phyloP scores from a whole-genome alignment of 2,113 vertebrate genomes.

The Lepidothrix coronata region DNA sequence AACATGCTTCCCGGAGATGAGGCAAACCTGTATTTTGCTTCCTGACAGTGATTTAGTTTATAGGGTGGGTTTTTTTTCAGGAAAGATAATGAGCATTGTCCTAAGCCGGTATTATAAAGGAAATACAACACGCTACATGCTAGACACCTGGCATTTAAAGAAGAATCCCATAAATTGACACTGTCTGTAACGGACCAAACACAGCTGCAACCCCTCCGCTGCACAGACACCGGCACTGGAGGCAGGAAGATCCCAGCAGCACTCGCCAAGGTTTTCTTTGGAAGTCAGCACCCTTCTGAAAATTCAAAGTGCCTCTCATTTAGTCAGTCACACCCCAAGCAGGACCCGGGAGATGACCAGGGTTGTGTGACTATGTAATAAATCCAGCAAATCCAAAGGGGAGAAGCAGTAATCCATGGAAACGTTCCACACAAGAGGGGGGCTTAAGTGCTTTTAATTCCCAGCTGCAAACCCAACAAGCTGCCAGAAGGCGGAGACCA shows the following conservation, averaged over 20 bases:
- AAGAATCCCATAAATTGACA: background rate
- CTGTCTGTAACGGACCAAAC: background rate
- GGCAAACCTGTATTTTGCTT: slow-evolving; percentile 51
- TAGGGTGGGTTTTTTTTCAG: background rate
- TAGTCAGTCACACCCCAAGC: background rate
- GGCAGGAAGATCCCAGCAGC: background rate
- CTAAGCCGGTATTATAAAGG: slow-evolving; percentile 18
- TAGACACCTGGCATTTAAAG: slow-evolving; percentile 20
- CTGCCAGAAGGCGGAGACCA: slow-evolving; percentile 45
- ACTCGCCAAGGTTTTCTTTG: background rate
- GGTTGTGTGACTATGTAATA: background rate
- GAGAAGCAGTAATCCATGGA: slow-evolving; percentile 47
- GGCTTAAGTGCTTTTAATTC: slow-evolving; percentile 36
- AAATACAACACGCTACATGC: background rate
- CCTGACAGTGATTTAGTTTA: slow-evolving; percentile 53
- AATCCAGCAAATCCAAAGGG: slow-evolving; percentile 45
- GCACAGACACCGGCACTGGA: background rate
- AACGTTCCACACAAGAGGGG: slow-evolving; percentile 30
- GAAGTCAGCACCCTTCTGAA: background rate
- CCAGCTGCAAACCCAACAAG: slow-evolving; percentile 33
- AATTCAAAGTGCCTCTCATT: background rate
- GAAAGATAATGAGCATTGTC: slow-evolving; percentile 35
- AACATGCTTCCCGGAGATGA: slow-evolving; percentile 45
- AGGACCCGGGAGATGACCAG: background rate
- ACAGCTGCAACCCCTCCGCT: background rate